Percentiles rank a stretch among this genome's conserved stretches.
Evolutionary conservation across 2,888 invertebrate genomes (phyloP).

Genomic region (Helicoverpa assulta): DNA sequence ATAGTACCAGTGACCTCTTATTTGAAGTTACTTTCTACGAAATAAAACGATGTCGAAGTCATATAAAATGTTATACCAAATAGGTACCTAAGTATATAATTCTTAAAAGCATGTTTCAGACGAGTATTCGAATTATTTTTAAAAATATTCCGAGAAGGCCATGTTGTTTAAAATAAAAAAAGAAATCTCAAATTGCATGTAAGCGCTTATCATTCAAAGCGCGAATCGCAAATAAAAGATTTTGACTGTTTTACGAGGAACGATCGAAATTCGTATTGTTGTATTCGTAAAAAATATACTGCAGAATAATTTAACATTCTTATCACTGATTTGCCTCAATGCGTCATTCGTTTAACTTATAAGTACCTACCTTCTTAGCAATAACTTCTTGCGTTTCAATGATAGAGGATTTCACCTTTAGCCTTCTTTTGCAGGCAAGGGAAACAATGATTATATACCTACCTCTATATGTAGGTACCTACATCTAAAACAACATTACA

Average conservation of each 20-base stretch:
- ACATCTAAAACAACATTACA: not conserved
- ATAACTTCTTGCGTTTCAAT: constrained; percentile 7
- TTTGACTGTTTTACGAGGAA: not conserved
- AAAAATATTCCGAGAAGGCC: constrained; percentile 30
- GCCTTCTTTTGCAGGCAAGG: constrained; percentile 31
- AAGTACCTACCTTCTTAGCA: too few relatives aligned
- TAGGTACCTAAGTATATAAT: not conserved
- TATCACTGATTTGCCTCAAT: not conserved
- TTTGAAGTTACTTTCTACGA: not conserved
- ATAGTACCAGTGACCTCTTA: not conserved
- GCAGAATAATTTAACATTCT: not conserved
- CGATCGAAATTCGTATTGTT: not conserved
- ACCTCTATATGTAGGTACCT: not conserved
- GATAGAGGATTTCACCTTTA: constrained; percentile 34
- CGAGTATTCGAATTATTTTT: constrained; percentile 9
- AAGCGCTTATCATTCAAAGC: not conserved
- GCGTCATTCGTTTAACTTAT: not conserved
- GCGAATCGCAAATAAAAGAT: constrained; percentile 21
- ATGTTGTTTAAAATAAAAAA: constrained; percentile 41
- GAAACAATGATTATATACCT: constrained; percentile 12
- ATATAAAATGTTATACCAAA: not conserved
- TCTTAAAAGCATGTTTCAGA: constrained; percentile 6
- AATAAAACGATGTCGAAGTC: constrained; percentile 1
- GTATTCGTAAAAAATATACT: not conserved
- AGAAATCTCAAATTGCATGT: constrained; percentile 10